Evolutionary conservation across 2,888 invertebrate species (phyloP).

Genomic region (Heliconius sara): DNA sequence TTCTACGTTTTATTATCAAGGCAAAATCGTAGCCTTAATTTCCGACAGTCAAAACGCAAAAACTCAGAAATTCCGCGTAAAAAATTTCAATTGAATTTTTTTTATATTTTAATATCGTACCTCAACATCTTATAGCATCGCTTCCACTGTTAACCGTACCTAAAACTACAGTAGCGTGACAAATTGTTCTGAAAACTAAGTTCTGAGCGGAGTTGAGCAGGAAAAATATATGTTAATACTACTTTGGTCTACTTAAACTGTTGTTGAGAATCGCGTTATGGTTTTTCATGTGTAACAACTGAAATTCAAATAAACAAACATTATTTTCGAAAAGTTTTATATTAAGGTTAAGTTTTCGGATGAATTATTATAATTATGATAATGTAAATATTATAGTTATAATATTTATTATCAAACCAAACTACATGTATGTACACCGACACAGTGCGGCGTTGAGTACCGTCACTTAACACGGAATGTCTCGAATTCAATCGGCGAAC

Average conservation of each 20-base stretch:
- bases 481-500: no score
- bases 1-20: no score
- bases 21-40: no score
- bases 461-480: no score
- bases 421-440: no score
- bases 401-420: no score
- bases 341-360: background rate
- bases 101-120: no score
- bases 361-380: background rate
- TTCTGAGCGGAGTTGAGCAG: conserved; percentile 44
- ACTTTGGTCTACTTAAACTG: conserved; percentile 49
- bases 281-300: conserved; percentile 27
- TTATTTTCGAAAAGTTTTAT: background rate
- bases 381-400: no score
- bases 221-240: conserved; percentile 53
- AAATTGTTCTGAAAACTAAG: conserved; percentile 48
- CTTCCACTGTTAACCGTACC: conserved; percentile 10
- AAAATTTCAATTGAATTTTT: no score
- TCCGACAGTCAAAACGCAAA: no score
- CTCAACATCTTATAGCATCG: conserved; percentile 26
- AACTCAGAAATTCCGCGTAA: no score
- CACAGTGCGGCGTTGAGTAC: no score
- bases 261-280: conserved; percentile 49
- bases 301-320: background rate
- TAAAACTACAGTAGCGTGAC: conserved; percentile 40